Base-by-base conservation (phyloP, 2,797 vertebrate species). In the Phrynocephalus guinanensis region DNA sequence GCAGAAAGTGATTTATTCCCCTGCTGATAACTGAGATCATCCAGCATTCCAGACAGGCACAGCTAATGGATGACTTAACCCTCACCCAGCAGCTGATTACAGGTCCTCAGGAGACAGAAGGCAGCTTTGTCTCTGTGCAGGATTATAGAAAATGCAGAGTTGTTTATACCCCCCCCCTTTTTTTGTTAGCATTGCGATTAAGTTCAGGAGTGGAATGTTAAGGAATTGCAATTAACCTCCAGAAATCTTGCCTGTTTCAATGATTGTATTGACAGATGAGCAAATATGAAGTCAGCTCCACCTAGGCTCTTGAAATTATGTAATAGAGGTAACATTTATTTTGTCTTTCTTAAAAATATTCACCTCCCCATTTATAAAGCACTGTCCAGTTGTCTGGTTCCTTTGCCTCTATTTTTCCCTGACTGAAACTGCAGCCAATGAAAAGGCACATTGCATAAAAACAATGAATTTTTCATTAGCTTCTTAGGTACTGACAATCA, bases 41-140 rank as follows among this genome's bases (percentile, higher is more conserved):
- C 93, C 91, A 92, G 92, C 89, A 87, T 95, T 96, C 94, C 95
- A 91, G 91, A 93, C 93, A 89, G 56, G 90, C 92, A 89, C 87
- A 90, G 95, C 95, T 97, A 97, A 96, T 96, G 95, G 96, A 95
- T 97, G 96, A 95, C 94, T 95, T 96, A 95, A 90, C 94, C 93
- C 91, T 92, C 80, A 79, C 92, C 90, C 81, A 0, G 86, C 92
- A 92, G 91, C 95, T 90, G 83, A 93, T 95, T 92, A 93, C 90
- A 33, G 68, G 89, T 95, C 93, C 94, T 94, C 88, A 3, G 90
- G 95, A 95, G 96, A 92, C 93, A 56, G 48, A 90, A 91, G 87
- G 88, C 52, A 86, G 91, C 89, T 93, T 90, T 83, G 86, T 90
- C 93, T 92, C 71, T 81, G 88, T 87, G 5, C 91, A 92, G 92